Conservation (phyloP, 2,797 vertebrate genomes). For the Strix occidentalis region DNA sequence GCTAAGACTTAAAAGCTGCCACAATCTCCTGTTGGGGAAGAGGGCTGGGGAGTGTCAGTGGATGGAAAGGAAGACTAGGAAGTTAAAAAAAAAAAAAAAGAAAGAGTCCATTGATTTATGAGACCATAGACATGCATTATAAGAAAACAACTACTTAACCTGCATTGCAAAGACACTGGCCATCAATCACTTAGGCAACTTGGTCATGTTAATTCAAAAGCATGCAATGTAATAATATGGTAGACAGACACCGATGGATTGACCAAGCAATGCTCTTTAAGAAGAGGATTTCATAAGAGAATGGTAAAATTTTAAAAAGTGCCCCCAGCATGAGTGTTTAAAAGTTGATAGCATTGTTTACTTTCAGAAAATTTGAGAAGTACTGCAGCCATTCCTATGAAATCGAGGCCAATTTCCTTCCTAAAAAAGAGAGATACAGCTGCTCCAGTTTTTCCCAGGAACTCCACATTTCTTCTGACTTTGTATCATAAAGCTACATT, state of each 20-base stretch:
- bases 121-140: not conserved
- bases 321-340: not conserved
- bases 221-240: not conserved
- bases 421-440: not conserved
- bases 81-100: not conserved
- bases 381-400: not conserved
- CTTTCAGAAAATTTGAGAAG: not conserved
- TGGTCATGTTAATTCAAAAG: not conserved
- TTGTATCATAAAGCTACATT: not conserved
- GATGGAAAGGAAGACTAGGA: not conserved
- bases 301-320: not conserved
- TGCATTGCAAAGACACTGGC: slow-evolving; percentile 15
- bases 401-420: not conserved
- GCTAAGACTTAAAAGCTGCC: not conserved
- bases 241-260: not conserved
- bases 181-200: slow-evolving; percentile 4
- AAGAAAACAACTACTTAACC: not conserved
- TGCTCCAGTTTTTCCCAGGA: not conserved
- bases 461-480: not conserved
- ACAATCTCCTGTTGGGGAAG: not conserved
- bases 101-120: not conserved
- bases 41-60: not conserved
- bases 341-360: not conserved
- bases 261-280: not conserved
- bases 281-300: not conserved